These are phyloP conservation scores for Eurois occulta DNA, from an alignment of 2,888 invertebrate species.

Conservation along the genomic window DNA sequence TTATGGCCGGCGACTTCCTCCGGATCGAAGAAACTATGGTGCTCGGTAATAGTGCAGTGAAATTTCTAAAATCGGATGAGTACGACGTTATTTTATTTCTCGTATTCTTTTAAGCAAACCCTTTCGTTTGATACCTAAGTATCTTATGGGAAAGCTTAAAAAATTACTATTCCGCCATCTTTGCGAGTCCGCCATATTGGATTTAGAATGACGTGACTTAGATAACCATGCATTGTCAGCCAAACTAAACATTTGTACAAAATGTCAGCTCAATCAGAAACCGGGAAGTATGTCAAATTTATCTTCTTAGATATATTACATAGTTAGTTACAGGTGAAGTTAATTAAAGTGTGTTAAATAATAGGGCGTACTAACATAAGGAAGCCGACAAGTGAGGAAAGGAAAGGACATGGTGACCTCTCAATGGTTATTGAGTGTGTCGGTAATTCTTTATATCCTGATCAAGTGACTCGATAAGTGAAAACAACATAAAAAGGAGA, in stretches of 20 bases:
- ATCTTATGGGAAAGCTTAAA: not conserved
- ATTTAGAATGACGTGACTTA: not conserved
- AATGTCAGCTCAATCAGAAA: not conserved
- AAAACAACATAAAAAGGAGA: not conserved
- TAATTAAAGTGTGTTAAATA: not conserved
- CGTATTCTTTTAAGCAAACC: not conserved
- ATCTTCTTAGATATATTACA: not conserved
- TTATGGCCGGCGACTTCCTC: not conserved
- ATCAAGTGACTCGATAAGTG: slow-evolving; percentile 36
- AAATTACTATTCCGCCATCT: not conserved
- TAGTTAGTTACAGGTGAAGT: not conserved
- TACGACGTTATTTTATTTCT: not conserved
- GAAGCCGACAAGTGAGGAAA: slow-evolving; percentile 48
- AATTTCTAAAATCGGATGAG: not conserved
- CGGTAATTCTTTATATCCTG: slow-evolving; percentile 38
- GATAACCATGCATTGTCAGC: not conserved
- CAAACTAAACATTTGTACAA: not conserved
- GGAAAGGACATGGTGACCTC: slow-evolving; percentile 46
- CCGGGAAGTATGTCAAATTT: not conserved
- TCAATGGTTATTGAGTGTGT: slow-evolving; percentile 24
- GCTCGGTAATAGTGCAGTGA: not conserved
- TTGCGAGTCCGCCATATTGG: not conserved
- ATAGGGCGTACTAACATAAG: slow-evolving; percentile 24
- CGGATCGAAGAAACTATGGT: not conserved
- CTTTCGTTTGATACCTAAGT: not conserved